Evolutionary conservation across 2,113 vertebrate species (phyloP).

Genomic region (Clinocottus analis): DNA sequence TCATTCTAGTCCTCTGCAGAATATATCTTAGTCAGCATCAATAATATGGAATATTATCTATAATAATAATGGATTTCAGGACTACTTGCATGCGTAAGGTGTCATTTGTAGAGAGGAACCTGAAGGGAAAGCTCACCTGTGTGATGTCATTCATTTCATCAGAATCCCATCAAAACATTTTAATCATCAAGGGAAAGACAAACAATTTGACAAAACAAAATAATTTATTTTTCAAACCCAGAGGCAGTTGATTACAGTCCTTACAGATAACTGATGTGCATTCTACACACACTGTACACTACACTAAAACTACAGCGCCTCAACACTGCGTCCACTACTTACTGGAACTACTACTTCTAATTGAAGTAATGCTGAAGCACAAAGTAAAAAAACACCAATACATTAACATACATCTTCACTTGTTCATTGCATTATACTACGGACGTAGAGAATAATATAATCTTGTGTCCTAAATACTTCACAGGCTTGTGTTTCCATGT

Average conservation of each 20-base stretch:
- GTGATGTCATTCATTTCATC: neutral
- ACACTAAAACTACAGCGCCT: conserved; percentile 46
- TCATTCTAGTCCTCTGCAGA: neutral
- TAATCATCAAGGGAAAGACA: conserved; percentile 1
- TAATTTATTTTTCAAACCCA: conserved; percentile 75
- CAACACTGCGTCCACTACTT: conserved; percentile 37
- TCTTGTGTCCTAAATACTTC: conserved; percentile 44
- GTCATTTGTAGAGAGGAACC: neutral
- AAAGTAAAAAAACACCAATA: conserved; percentile 51
- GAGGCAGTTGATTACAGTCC: conserved; percentile 69
- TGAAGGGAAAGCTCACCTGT: neutral
- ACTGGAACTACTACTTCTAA: conserved; percentile 27
- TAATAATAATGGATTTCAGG: neutral
- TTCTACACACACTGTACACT: conserved; percentile 63
- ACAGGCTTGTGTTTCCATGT: conserved; percentile 63
- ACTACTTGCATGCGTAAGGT: neutral
- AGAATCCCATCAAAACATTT: neutral
- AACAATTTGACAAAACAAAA: conserved; percentile 67
- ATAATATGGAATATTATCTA: neutral
- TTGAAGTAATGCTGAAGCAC: conserved; percentile 40
- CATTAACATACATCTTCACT: conserved; percentile 63
- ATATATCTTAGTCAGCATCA: neutral
- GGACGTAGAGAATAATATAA: conserved; percentile 61
- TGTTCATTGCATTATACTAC: conserved; percentile 43
- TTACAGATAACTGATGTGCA: conserved; percentile 60